Evolutionary conservation across 2,888 invertebrate species (phyloP).

Genomic region (Papilio protenor): DNA sequence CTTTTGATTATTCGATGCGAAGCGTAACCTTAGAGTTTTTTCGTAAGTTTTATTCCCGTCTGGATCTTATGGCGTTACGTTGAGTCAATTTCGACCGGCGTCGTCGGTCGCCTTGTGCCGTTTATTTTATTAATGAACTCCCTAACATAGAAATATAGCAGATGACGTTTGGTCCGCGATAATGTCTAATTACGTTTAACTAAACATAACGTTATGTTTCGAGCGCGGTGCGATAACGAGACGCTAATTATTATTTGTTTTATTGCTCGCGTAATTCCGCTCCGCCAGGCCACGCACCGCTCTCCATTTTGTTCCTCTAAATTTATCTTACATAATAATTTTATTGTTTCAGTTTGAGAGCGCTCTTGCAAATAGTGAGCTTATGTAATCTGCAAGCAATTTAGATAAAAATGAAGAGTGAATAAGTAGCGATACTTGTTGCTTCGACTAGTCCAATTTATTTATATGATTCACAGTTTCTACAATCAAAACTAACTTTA

Average conservation of each 20-base stretch:
- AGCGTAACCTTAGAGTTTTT: background rate
- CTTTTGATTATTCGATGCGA: background rate
- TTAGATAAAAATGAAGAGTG: background rate
- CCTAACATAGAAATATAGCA: background rate
- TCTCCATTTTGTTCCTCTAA: constrained; percentile 15
- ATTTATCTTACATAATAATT: constrained; percentile 10
- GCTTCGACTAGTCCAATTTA: background rate
- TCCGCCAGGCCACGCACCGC: background rate
- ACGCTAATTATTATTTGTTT: constrained; percentile 23
- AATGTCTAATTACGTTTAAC: constrained; percentile 10
- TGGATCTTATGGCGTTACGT: background rate
- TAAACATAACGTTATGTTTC: constrained; percentile 17
- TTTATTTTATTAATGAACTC: background rate
- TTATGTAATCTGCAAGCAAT: constrained; percentile 14
- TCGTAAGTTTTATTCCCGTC: background rate
- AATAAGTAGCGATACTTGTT: background rate
- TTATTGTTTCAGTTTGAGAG: constrained; percentile 13
- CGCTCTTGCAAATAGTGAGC: constrained; percentile 8
- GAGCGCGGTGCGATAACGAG: background rate
- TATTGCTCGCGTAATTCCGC: background rate
- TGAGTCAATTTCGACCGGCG: background rate
- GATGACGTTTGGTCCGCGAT: background rate
- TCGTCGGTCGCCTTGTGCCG: background rate
- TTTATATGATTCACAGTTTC: background rate
- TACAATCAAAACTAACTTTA: background rate